Conservation (phyloP, 2,797 vertebrate genomes). For the Taenioides sp. region DNA sequence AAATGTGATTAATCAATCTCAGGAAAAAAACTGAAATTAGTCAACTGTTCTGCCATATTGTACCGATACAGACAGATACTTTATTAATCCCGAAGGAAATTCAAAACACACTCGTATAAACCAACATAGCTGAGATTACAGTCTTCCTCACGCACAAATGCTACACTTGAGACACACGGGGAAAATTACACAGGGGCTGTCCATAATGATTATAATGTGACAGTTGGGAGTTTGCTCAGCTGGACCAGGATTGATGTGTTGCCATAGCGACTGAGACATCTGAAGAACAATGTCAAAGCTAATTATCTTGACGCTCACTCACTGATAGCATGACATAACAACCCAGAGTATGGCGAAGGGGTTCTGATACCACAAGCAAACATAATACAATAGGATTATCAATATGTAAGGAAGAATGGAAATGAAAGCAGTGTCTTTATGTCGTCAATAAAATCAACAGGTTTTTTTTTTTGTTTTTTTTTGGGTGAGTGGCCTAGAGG, state of each 20-base stretch:
- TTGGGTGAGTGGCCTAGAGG: no score
- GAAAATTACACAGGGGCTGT: neutral
- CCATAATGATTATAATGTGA: constrained; percentile 16
- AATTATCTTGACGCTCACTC: neutral
- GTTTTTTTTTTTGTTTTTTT: no score
- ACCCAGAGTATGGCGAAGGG: neutral
- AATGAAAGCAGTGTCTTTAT: no score
- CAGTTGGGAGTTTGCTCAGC: constrained; percentile 47
- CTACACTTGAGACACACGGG: constrained; percentile 15
- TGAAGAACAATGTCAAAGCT: neutral
- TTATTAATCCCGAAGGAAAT: no score
- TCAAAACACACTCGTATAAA: neutral
- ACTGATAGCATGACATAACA: no score
- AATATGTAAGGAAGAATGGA: neutral
- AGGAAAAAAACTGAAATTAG: no score
- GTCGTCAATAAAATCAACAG: no score
- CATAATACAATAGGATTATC: neutral
- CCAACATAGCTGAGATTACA: constrained; percentile 34
- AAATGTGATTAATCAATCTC: no score
- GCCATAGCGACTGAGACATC: constrained; percentile 13
- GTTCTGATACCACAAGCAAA: neutral
- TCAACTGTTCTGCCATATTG: no score
- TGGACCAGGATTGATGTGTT: constrained; percentile 28
- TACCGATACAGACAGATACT: no score
- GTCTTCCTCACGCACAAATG: neutral